Evolutionary conservation across 2,888 invertebrate genomes (phyloP), one percentile per base, ranked within the genome.

Genomic region (Watsonalla cultraria): DNA sequence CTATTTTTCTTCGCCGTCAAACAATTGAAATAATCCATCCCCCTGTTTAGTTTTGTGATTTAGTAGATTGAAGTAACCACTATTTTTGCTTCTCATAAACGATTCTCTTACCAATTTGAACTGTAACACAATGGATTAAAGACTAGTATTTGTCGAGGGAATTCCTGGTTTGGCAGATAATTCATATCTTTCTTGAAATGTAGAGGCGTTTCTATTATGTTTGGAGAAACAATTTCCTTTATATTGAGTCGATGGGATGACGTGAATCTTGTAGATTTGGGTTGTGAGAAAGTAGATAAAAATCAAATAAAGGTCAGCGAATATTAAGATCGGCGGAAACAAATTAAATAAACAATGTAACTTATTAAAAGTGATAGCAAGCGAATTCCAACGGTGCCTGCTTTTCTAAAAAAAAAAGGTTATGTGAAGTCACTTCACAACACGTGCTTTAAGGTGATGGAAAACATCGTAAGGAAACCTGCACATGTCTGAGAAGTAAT

Each of bases 1-100:
- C 60, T 65, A 78, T 80, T 76, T 78, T 76, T 79, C 76, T 72
- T 71, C 75, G 67, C 65, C 66, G 60, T 62, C 62, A 65, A 70
- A 74, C 70, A 76, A 76, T 70, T 14, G 48, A 71, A 70, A 65
- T 68, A 70, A 66, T 66, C 64, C 73, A 66, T 66, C 67, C 73
- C 62, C 69, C 64, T 65, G 64, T 66, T 69, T 74, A 70, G 66
- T 64, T 67, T 59, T 64, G 59, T 75, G 72, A 82, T 80, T 78
- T 78, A 80, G 67, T 74, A 66, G 65, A 68, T 66, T 69, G 61
- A 59, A 65, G 59, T 63, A 60, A 58, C 54, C 57, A 53, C 37
- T 37, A 8, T 37, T 37, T 6, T 37, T 37, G 8, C 37, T 7
- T 8, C 11, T 0, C 11, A 37, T 37, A 6, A 15, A 6, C n/a